phyloP scores from a whole-genome alignment of 2,113 vertebrate species.

The Hippocampus guttulatus region DNA sequence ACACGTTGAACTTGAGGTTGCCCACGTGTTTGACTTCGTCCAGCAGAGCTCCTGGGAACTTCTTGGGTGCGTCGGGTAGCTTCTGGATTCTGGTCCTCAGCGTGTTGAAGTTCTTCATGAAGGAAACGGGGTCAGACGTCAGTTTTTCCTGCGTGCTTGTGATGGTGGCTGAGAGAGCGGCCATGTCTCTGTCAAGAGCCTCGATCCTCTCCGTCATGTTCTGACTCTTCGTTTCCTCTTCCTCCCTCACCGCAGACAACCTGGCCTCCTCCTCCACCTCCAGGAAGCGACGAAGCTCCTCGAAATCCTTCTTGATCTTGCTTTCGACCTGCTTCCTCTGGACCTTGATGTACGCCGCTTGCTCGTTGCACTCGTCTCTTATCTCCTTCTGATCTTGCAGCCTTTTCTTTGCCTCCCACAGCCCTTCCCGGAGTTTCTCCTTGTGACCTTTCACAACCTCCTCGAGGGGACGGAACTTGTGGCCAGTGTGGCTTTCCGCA shows the following conservation, averaged over 20 bases:
- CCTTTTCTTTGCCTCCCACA: neutral
- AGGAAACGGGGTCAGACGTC: neutral
- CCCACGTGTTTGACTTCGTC: no score
- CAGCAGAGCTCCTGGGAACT: no score
- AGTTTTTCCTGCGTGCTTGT: neutral
- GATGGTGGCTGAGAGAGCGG: neutral
- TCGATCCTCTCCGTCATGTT: neutral
- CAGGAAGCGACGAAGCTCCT: no score
- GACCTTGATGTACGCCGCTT: no score
- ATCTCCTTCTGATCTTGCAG: neutral
- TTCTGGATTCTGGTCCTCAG: neutral
- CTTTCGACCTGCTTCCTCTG: no score
- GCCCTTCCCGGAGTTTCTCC: neutral
- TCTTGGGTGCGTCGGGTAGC: no score
- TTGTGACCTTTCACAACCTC: neutral
- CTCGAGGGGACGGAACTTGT: no score
- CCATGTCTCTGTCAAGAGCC: neutral
- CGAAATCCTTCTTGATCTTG: no score
- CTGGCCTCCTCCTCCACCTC: no score
- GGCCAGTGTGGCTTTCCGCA: no score
- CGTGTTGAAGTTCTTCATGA: neutral
- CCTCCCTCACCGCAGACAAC: conserved; percentile 2
- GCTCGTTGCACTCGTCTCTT: no score
- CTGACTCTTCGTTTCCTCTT: conserved; percentile 5
- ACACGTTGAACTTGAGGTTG: no score